Evolutionary conservation across 2,888 invertebrate species (phyloP), one percentile per base, ranked within the genome.

Genomic region (Lepeophtheirus nordmannii): DNA sequence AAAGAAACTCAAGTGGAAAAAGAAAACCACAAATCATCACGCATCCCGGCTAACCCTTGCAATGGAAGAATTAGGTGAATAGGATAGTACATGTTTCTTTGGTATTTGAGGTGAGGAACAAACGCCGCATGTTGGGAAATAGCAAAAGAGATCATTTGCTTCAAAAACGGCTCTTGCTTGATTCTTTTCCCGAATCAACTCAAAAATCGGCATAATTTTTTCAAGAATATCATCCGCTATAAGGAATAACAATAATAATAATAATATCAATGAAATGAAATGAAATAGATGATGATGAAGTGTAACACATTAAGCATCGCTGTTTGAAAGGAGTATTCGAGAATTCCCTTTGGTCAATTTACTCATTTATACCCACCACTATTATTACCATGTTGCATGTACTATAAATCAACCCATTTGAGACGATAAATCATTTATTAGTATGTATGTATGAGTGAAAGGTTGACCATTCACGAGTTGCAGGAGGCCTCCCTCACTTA

Each of bases 201-300:
- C 89, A 83, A 91, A 90, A 80, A 91, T 89, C 76, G 90, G 90
- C 86, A 85, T 89, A 85, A 91, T 83, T 82, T 90, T 89, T 81
- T 85, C 87, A 85, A 91, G 83, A 82, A 90, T 88, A 83, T 89
- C 89, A 82, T 89, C 88, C 80, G 89, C 90, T 90, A 81, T 74
- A 71, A 69, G 67, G 63, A 41, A 38, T 68, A 69, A 76, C 76
- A 38, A 58, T 61, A 67, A 68, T 69, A 53, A 41, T 30, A n/a
- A 60, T 59, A 38, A 58, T 58, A 58, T 67, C 62, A 69, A 65
- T 62, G 56, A 67, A 40, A n/a, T 37, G 38, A 17, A 56, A 9
- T n/a, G 37, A n/a, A n/a, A n/a, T n/a, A n/a, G n/a, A n/a, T n/a
- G n/a, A n/a, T n/a, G n/a, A n/a, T n/a, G n/a, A n/a, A n/a, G n/a